A percentile compares a stretch with the other conserved stretches of the same genome.
These are phyloP conservation scores for Panzeria rudis DNA, from an alignment of 2,888 invertebrate species.

Conservation along the genomic window DNA sequence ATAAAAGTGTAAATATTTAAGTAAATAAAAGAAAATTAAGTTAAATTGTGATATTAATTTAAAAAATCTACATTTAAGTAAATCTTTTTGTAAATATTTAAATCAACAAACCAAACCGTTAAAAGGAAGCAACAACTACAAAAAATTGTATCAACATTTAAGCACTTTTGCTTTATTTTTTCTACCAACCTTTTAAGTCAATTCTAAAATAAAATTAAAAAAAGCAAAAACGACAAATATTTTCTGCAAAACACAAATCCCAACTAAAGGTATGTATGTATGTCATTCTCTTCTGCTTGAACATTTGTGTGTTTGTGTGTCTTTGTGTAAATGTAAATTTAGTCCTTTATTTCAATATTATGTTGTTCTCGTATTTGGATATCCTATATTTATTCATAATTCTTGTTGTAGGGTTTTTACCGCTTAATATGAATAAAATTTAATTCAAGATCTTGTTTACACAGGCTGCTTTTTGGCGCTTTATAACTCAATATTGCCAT, in stretches of 20 bases:
- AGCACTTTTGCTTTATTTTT: constrained; percentile 62
- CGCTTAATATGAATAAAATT: constrained; percentile 26
- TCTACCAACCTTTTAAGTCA: constrained; percentile 54
- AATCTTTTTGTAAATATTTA: constrained; percentile 56
- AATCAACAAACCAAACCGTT: constrained; percentile 31
- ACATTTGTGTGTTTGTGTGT: not conserved
- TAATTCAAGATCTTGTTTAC: constrained; percentile 51
- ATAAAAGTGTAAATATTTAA: constrained; percentile 62
- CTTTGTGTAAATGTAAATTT: constrained; percentile 43
- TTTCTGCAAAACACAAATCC: constrained; percentile 64
- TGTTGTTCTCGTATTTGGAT: constrained; percentile 30
- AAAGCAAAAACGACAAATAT: constrained; percentile 11
- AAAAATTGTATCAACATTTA: constrained; percentile 41
- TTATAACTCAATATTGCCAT: constrained; percentile 21
- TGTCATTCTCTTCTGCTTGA: not conserved
- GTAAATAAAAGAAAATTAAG: constrained; percentile 29
- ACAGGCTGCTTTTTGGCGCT: constrained; percentile 41
- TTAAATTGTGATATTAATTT: constrained; percentile 71
- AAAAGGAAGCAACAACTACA: constrained; percentile 4
- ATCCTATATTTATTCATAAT: constrained; percentile 43
- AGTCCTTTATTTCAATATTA: constrained; percentile 54
- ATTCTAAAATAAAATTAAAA: constrained; percentile 1
- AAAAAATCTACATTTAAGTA: constrained; percentile 64
- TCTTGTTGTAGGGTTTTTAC: constrained; percentile 13
- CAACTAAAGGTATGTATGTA: constrained; percentile 69